Conservation (phyloP, 2,797 vertebrate species). For the Discoglossus pictus region DNA sequence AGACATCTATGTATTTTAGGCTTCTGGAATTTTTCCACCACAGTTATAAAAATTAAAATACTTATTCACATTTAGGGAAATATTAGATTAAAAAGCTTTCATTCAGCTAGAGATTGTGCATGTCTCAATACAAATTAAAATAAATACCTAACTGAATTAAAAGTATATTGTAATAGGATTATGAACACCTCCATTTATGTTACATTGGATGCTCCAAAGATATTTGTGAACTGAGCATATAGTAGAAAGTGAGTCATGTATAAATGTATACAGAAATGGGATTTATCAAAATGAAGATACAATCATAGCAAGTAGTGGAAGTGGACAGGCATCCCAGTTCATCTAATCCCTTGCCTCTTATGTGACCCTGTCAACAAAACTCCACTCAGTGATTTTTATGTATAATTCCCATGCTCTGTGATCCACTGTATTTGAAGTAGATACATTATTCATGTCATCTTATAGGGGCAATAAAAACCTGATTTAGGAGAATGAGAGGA, state of each 20-base stretch:
- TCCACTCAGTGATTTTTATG: constrained; percentile 26
- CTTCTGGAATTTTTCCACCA: too few relatives aligned
- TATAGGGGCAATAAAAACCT: constrained; percentile 42
- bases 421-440: constrained; percentile 29
- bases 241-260: constrained; percentile 5
- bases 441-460: constrained; percentile 38
- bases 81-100: too few relatives aligned
- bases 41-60: too few relatives aligned
- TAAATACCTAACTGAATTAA: too few relatives aligned
- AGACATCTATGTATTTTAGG: too few relatives aligned
- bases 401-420: constrained; percentile 33
- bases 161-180: too few relatives aligned
- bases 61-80: too few relatives aligned
- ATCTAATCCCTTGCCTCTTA: constrained; percentile 35
- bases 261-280: too few relatives aligned
- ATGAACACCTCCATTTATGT: too few relatives aligned
- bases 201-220: neutral
- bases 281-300: constrained; percentile 17
- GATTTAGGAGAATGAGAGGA: constrained; percentile 20
- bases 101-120: too few relatives aligned
- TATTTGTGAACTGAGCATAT: neutral
- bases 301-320: constrained; percentile 3
- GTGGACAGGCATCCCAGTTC: constrained; percentile 9
- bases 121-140: too few relatives aligned
- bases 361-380: constrained; percentile 28